These are phyloP conservation scores for Sciurus carolinensis DNA, from an alignment of 2,797 vertebrate species.

Conservation along the genomic window DNA sequence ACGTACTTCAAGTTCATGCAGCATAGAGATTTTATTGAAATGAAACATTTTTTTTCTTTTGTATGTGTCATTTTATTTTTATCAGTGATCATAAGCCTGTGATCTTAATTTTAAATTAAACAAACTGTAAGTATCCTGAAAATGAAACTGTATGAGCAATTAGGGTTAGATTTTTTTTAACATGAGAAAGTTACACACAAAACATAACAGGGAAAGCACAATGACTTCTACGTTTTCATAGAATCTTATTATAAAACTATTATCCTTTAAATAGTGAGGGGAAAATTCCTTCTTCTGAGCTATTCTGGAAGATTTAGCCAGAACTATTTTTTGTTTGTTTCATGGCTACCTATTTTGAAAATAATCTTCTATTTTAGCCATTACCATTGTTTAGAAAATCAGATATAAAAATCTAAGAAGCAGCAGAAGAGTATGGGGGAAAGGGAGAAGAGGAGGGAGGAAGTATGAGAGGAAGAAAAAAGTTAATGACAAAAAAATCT, in stretches of 20 bases:
- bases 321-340: constrained; percentile 7
- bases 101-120: too few species aligned
- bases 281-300: neutral
- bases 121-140: too few species aligned
- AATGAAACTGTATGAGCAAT: too few species aligned
- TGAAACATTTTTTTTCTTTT: neutral
- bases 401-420: neutral
- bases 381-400: neutral
- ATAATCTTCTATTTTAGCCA: neutral
- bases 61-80: too few species aligned
- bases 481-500: neutral
- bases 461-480: neutral
- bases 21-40: neutral
- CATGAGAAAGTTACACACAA: neutral
- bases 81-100: too few species aligned
- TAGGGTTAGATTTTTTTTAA: neutral
- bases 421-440: neutral
- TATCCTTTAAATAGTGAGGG: neutral
- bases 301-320: neutral
- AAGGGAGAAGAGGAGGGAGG: neutral
- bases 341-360: neutral
- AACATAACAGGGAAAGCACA: neutral
- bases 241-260: constrained; percentile 9
- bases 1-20: neutral
- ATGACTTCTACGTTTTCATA: constrained; percentile 11